Base-by-base conservation (phyloP, 1,140 invertebrate genomes). In the Drosophila ananassae region DNA sequence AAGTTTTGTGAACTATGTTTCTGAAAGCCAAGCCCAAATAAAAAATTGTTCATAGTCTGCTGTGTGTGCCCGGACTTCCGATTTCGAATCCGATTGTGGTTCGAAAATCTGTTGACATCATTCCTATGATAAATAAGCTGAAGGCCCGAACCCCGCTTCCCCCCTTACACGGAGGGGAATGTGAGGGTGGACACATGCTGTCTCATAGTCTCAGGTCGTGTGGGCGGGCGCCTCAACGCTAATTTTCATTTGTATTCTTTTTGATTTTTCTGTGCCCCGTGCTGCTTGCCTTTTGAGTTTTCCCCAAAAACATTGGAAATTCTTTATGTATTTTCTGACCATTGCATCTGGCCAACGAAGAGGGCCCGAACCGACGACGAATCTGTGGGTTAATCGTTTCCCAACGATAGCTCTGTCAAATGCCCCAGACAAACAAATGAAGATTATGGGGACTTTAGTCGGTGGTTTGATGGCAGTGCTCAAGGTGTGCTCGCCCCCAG, bases 371-470 rank as follows among this genome's bases (percentile, higher is more conserved):
- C 39, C 56, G 37, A 30, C 51, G 47, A 34, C 63, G 53, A 71
- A 28, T 48, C 79, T 64, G 46, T 79, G 67, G 72, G 73, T 79
- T 84, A 79, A 73, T 79, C 79, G 80, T 66, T 52, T 37, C 63
- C 54, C 78, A 64, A 55, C 64, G 61, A 53, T 17, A 52, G 46
- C 54, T 58, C 66, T 53, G 78, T 54, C 53, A 73, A 37, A 55
- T 25, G 75, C 75, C 69, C 54, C 67, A 73, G 58, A 73, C 64
- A 83, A 79, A 73, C 83, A 87, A 82, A 76, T 57, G 64, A 51
- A 73, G 83, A 87, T 83, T 89, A 89, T 76, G 82, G 73, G 73
- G 77, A 87, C 77, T 44, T 32, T 74, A 53, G 60, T 63, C 53
- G 61, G 61, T 63, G 68, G 55, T 84, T 83, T 84, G 79, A 63